phyloP scores from a whole-genome alignment of 2,888 invertebrate genomes.

The Torymus tubicola region DNA sequence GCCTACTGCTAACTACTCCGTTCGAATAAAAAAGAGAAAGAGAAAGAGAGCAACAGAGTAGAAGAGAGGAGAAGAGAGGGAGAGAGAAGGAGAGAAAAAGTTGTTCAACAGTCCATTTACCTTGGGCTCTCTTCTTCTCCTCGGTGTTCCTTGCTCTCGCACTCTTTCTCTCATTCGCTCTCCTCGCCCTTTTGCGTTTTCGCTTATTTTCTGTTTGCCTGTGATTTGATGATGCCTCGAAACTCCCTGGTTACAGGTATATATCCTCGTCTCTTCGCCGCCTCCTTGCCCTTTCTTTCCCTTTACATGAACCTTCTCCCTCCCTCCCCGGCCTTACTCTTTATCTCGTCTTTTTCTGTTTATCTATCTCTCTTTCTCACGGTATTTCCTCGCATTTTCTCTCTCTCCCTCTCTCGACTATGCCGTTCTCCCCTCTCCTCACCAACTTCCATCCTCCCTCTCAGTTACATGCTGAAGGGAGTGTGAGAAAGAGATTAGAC shows the following conservation, averaged over 20 bases:
- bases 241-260: constrained; percentile 53
- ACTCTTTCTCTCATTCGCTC: constrained; percentile 18
- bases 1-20: constrained; percentile 53
- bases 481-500: constrained; percentile 56
- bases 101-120: constrained; percentile 61
- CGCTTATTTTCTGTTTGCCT: constrained; percentile 57
- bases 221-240: constrained; percentile 58
- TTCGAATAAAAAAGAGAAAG: constrained; percentile 34
- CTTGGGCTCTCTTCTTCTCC: constrained; percentile 38
- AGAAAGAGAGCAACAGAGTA: constrained; percentile 16
- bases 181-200: constrained; percentile 1
- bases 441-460: constrained; percentile 24
- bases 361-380: constrained; percentile 45
- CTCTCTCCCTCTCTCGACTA: not conserved
- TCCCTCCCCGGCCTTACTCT: constrained; percentile 26
- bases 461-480: not conserved
- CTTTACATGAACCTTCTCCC: constrained; percentile 50
- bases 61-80: constrained; percentile 11
- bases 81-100: constrained; percentile 51
- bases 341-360: constrained; percentile 21
- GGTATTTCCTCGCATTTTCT: constrained; percentile 36
- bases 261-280: constrained; percentile 41
- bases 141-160: constrained; percentile 12
- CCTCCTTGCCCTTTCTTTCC: constrained; percentile 50
- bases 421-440: not conserved